phyloP scores from a whole-genome alignment of 2,797 vertebrate species.

The Microctenopoma stevenorrisi region DNA sequence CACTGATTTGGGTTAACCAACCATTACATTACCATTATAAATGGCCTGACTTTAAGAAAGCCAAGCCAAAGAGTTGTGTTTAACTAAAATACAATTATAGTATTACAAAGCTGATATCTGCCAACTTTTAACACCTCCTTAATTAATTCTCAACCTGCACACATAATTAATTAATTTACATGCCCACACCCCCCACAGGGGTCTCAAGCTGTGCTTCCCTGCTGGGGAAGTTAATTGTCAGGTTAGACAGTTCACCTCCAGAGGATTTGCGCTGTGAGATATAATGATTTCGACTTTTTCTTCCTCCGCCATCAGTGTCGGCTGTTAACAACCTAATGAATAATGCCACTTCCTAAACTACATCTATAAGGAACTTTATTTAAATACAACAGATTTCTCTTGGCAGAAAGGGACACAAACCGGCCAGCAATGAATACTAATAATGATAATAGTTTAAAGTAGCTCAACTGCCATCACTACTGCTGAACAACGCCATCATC shows the following conservation, averaged over 20 bases:
- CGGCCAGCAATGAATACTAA: neutral
- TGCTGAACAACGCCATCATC: no score
- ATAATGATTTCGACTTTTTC: conserved; percentile 64
- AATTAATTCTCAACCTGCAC: conserved; percentile 70
- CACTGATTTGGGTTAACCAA: neutral
- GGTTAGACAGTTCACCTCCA: conserved; percentile 65
- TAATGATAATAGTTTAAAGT: neutral
- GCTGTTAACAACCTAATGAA: conserved; percentile 43
- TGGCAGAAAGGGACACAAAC: neutral
- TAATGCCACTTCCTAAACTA: conserved; percentile 3
- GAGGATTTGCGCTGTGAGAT: conserved; percentile 70
- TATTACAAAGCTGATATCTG: conserved; percentile 36
- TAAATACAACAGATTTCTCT: neutral
- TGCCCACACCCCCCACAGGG: conserved; percentile 25
- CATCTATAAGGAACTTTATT: neutral
- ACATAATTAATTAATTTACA: conserved; percentile 77
- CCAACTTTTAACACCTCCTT: conserved; percentile 64
- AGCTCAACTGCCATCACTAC: no score
- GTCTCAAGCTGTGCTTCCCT: conserved; percentile 60
- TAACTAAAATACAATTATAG: conserved; percentile 20
- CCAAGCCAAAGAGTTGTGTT: conserved; percentile 5
- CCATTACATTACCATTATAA: neutral
- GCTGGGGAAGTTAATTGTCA: conserved; percentile 80
- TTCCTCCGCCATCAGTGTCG: neutral
- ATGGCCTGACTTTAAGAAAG: neutral